Evolutionary conservation across 2,888 invertebrate species (phyloP).

Genomic region (Drosophila borealis): DNA sequence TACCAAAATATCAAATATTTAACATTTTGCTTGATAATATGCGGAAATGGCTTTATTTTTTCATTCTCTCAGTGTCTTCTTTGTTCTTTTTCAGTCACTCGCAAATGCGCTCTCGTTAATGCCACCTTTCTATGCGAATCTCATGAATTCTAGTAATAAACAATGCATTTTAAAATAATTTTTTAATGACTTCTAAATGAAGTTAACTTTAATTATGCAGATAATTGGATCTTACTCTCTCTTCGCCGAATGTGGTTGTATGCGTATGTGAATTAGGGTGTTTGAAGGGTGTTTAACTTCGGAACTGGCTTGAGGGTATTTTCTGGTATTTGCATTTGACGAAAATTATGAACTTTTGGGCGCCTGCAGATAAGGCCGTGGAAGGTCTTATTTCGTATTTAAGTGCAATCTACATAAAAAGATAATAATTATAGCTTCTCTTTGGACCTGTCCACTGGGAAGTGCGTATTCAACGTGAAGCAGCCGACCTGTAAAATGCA

Average conservation of each 20-base stretch:
- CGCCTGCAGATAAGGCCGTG: not conserved
- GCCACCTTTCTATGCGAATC: not conserved
- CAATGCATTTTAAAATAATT: too few relatives aligned
- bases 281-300: too few relatives aligned
- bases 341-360: too few relatives aligned
- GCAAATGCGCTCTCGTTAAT: not conserved
- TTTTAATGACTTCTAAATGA: too few relatives aligned
- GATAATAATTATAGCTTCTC: conserved; percentile 20
- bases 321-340: not conserved
- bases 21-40: not conserved
- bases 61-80: not conserved
- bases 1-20: not conserved
- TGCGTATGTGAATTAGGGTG: too few relatives aligned
- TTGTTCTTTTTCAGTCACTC: not conserved
- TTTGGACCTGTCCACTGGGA: not conserved
- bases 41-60: not conserved
- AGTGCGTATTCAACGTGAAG: conserved; percentile 18
- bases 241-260: too few relatives aligned
- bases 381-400: not conserved
- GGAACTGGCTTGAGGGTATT: too few relatives aligned
- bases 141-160: not conserved
- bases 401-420: conserved; percentile 8
- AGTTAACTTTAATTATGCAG: too few relatives aligned
- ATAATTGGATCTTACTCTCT: too few relatives aligned
- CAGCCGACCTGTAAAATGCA: conserved; percentile 21